Conservation (phyloP, 2,797 vertebrate genomes). For the Staurois parvus region DNA sequence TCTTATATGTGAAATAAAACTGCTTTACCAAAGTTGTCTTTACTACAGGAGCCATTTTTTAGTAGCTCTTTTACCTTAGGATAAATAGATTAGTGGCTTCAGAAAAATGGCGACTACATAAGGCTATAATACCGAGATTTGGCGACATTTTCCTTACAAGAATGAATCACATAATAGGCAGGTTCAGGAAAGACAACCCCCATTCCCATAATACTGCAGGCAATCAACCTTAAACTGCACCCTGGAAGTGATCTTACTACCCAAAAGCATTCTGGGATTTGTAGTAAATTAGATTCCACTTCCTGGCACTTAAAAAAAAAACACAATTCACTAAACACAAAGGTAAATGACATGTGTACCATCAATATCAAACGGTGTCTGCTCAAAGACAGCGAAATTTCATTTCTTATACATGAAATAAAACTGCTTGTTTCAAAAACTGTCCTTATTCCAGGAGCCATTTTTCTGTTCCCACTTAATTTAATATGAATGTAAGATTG, state of each 20-base stretch:
- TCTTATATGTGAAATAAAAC: too few species aligned
- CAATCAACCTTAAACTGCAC: conserved; percentile 9
- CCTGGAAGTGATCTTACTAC: conserved; percentile 1
- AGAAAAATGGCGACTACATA: neutral
- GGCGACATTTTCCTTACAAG: neutral
- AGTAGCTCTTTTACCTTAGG: too few species aligned
- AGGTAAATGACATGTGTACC: neutral
- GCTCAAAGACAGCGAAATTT: neutral
- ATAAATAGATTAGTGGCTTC: neutral
- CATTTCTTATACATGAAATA: neutral
- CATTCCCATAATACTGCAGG: conserved; percentile 17
- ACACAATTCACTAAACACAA: neutral
- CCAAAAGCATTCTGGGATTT: neutral
- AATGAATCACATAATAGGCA: neutral
- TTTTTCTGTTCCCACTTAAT: neutral
- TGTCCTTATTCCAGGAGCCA: neutral
- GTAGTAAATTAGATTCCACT: neutral
- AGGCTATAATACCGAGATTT: too few species aligned
- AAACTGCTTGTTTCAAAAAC: accelerated
- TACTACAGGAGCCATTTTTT: too few species aligned
- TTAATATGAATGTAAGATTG: neutral
- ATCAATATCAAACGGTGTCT: neutral
- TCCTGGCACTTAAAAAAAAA: neutral
- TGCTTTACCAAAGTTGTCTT: too few species aligned
- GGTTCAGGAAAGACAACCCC: neutral